A percentile compares a stretch with the other conserved stretches of the same genome.
Conservation (phyloP, 2,797 vertebrate genomes). For the Acomys russatus region DNA sequence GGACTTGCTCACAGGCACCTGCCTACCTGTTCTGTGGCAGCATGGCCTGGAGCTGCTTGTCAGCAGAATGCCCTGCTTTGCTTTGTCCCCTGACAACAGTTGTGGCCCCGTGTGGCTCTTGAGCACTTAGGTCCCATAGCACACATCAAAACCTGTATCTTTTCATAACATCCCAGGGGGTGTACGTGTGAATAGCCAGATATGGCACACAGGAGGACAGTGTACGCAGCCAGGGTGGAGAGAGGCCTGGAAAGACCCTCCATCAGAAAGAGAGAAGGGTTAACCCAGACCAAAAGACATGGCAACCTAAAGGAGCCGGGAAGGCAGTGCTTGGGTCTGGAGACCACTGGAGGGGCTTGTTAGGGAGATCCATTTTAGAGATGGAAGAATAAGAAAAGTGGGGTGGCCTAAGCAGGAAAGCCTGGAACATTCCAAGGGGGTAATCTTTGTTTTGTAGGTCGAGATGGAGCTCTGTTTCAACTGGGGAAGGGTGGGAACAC, state of each 20-base stretch:
- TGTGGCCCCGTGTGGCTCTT: neutral
- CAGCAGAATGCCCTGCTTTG: too few species aligned
- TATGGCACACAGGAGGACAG: neutral
- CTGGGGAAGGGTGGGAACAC: neutral
- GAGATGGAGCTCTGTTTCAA: neutral
- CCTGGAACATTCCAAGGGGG: neutral
- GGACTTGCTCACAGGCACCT: neutral
- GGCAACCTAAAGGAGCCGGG: neutral
- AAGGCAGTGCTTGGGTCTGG: neutral
- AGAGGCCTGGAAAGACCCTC: neutral
- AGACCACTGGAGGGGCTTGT: neutral
- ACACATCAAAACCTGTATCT: neutral
- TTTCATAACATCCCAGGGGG: too few species aligned
- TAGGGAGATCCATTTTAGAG: neutral
- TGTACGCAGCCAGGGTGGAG: neutral
- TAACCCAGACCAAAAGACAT: neutral
- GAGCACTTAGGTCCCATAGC: neutral
- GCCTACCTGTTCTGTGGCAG: neutral
- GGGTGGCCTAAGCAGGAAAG: neutral
- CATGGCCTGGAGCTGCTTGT: neutral
- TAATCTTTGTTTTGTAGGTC: neutral
- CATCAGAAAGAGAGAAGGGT: neutral
- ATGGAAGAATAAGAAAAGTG: neutral
- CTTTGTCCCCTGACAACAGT: neutral
- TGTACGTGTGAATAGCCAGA: neutral